phyloP scores from a whole-genome alignment of 2,888 invertebrate species.

The Polyommatus iphigenia region DNA sequence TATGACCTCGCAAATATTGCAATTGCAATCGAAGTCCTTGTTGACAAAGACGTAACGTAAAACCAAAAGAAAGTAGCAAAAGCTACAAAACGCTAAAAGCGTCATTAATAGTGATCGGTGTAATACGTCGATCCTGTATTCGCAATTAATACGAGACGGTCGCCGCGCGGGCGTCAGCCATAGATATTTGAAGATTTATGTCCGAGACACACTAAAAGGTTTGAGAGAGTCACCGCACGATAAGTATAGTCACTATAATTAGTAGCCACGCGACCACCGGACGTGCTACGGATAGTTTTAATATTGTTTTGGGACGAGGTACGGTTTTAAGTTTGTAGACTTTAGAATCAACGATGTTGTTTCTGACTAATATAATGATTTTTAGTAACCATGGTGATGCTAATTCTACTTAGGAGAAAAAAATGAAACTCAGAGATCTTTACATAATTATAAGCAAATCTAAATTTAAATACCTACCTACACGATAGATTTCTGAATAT shows the following conservation, averaged over 20 bases:
- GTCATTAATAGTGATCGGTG: slow-evolving; percentile 20
- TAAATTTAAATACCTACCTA: too few relatives aligned
- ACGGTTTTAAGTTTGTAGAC: too few relatives aligned
- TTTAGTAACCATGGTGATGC: too few relatives aligned
- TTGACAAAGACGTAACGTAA: background rate
- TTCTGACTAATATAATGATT: too few relatives aligned
- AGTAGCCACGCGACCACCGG: slow-evolving; percentile 74
- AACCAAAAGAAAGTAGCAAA: background rate
- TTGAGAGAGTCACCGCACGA: slow-evolving; percentile 60
- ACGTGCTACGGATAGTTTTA: slow-evolving; percentile 36
- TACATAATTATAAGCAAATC: too few relatives aligned
- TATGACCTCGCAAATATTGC: too few relatives aligned
- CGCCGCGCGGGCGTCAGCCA: slow-evolving; percentile 49
- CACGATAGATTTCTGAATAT: background rate
- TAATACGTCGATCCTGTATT: slow-evolving; percentile 52
- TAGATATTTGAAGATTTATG: slow-evolving; percentile 74
- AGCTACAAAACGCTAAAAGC: slow-evolving; percentile 1
- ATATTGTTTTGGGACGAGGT: background rate
- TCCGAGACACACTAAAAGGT: slow-evolving; percentile 71
- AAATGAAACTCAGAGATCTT: background rate
- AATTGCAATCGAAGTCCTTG: too few relatives aligned
- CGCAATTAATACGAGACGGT: slow-evolving; percentile 61
- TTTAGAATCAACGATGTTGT: background rate
- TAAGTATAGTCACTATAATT: slow-evolving; percentile 72
- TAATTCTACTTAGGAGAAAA: background rate